Conservation (phyloP, 2,113 vertebrate genomes). For the Pituophis catenifer region DNA sequence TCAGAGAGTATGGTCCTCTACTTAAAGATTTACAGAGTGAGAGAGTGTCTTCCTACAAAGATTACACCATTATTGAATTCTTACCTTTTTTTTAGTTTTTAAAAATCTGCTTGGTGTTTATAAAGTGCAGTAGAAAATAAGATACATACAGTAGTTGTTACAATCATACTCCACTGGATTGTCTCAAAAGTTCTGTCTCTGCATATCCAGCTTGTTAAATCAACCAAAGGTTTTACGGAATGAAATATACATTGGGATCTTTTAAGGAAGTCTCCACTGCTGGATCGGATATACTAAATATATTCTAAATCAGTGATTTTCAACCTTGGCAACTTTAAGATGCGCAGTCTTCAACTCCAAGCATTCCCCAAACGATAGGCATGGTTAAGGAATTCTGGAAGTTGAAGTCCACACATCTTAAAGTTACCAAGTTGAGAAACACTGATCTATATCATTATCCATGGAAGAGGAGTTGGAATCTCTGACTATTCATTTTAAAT, state of each 20-base stretch:
- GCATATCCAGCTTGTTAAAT: not conserved
- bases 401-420: not conserved
- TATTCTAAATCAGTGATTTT: conserved; percentile 2
- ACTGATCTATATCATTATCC: not conserved
- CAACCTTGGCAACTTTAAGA: not conserved
- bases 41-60: not conserved
- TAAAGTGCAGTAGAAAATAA: not conserved
- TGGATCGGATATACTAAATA: not conserved
- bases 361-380: not conserved
- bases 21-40: not conserved
- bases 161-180: not conserved
- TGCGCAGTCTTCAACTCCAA: not conserved
- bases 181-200: not conserved
- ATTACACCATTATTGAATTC: not conserved
- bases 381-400: not conserved
- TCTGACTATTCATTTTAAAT: conserved; percentile 23
- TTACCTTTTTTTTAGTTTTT: not conserved
- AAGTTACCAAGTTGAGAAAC: not conserved
- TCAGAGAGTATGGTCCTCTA: too few relatives aligned
- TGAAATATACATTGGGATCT: not conserved
- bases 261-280: not conserved
- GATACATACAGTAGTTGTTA: not conserved
- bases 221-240: not conserved
- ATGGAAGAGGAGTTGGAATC: not conserved
- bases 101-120: not conserved